phyloP scores from a whole-genome alignment of 2,797 vertebrate genomes.

The Delichon dasypus region DNA sequence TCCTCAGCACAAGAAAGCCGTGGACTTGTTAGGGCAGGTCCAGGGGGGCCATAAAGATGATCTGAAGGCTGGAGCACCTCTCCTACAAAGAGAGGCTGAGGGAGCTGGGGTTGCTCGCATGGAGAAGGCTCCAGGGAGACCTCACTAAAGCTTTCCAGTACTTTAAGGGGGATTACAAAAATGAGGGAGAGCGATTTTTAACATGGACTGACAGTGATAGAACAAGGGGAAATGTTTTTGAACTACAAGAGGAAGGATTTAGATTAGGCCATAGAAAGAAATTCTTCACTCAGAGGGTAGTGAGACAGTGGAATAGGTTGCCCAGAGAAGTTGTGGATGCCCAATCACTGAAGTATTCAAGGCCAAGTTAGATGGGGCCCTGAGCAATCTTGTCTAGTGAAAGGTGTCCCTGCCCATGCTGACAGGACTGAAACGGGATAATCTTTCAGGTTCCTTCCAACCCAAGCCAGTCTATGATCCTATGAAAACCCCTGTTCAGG shows the following conservation, averaged over 20 bases:
- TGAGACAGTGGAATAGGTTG: background rate
- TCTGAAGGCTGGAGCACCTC: background rate
- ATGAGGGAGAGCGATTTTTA: background rate
- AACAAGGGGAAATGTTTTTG: background rate
- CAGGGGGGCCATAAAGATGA: background rate
- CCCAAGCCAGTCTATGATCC: background rate
- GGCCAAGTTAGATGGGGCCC: background rate
- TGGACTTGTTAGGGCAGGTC: background rate
- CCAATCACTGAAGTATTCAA: background rate
- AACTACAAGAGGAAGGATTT: background rate
- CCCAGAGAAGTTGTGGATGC: background rate
- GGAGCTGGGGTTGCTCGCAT: background rate
- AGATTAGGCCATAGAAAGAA: background rate
- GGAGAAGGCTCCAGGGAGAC: background rate
- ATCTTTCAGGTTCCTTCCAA: background rate
- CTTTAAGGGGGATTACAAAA: background rate
- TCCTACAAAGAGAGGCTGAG: background rate
- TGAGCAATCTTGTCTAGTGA: background rate
- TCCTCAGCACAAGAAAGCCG: background rate
- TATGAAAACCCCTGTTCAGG: background rate
- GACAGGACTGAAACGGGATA: background rate
- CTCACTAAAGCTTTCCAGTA: background rate
- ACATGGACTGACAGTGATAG: background rate
- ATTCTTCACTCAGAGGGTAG: background rate
- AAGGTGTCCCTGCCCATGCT: background rate